phyloP scores from a whole-genome alignment of 2,797 vertebrate genomes.

The Rhyacichthys aspro region DNA sequence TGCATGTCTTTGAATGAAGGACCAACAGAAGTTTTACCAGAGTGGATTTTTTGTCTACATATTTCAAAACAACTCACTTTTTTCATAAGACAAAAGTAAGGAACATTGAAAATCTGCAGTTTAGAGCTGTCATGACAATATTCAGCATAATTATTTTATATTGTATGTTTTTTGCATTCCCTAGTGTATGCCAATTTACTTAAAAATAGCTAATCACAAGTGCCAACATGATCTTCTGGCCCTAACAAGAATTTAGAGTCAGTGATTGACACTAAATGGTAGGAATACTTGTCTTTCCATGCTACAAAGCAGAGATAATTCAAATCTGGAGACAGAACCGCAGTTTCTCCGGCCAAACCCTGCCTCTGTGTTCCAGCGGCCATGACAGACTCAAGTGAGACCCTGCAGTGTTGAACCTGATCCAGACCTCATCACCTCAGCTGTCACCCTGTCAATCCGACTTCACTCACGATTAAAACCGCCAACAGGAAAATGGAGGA shows the following conservation, averaged over 20 bases:
- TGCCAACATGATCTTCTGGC: too few species aligned
- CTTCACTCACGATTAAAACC: constrained; percentile 37
- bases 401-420: constrained; percentile 58
- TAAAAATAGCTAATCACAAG: too few species aligned
- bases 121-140: too few species aligned
- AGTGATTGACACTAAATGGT: constrained; percentile 40
- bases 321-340: constrained; percentile 33
- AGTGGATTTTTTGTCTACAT: too few species aligned
- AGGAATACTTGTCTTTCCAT: constrained; percentile 36
- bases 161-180: too few species aligned
- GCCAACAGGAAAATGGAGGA: constrained; percentile 19
- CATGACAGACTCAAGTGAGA: constrained; percentile 22
- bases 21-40: too few species aligned
- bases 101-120: too few species aligned
- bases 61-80: too few species aligned
- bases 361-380: constrained; percentile 13
- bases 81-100: too few species aligned
- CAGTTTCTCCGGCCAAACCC: constrained; percentile 13
- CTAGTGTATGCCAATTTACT: too few species aligned
- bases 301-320: constrained; percentile 32
- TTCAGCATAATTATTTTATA: too few species aligned
- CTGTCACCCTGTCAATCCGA: constrained; percentile 49
- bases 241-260: constrained; percentile 21
- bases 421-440: constrained; percentile 55
- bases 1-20: too few species aligned